Base-by-base conservation (phyloP, 1,140 invertebrate genomes). In the Eulimnadia texana region DNA sequence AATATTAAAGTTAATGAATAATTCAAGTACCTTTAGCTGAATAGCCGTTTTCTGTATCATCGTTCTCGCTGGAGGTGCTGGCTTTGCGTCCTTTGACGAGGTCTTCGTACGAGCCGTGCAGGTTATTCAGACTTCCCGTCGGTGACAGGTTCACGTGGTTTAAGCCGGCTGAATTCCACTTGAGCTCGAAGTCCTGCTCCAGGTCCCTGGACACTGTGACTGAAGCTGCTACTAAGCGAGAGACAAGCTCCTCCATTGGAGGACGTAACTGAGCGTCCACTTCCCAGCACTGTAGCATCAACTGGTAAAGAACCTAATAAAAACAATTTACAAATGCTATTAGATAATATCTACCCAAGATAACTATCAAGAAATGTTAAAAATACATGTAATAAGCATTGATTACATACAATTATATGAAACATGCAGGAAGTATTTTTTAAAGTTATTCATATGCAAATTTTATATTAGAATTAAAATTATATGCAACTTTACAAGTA, bases 11-110 rank as follows among this genome's bases (percentile, higher is more conserved):
- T 51, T 3, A n/a, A 13, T 54, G 52, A n/a, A 54, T 10, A 27
- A 54, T 11, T n/a, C n/a, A 29, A 19, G 13, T 27, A 57, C 55
- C 49, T 54, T 52, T 52, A 10, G 51, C 60, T 16, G 72, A 65
- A 72, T 72, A 58, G 71, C 73, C 62, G 72, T 71, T 6, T 70
- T 74, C 60, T 72, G 69, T 63, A 72, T 76, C 57, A 70, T 73
- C 60, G 3, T 73, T 72, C 49, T 66, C 79, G 73, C 67, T 79
- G 55, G 55, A 2, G 25, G 29, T 23, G 29, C 25, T 23, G 29
- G 22, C 33, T 33, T 28, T 57, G 22, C 33, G 55, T n/a, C 25
- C 1, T n/a, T 22, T 20, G 3, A 13, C 28, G 2, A 57, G 55
- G 33, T 57, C 33, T 25, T 57, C 55, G 11, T 27, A 29, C 24